These are phyloP conservation scores for Sitta carolinensis DNA, from an alignment of 2,797 vertebrate genomes.

Conservation along the genomic window DNA sequence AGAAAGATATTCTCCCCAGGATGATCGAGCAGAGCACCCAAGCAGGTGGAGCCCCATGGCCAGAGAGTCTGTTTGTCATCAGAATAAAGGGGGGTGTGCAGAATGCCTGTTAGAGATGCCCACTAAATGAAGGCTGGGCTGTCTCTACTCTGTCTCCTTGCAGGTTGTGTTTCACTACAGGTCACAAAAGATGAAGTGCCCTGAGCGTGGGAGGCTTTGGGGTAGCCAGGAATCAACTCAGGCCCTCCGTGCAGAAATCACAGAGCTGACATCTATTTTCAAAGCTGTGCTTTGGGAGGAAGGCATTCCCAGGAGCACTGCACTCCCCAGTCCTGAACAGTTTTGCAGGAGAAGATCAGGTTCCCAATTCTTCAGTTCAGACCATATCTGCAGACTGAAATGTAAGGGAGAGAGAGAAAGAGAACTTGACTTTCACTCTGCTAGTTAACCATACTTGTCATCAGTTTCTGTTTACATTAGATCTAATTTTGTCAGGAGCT, in stretches of 20 bases:
- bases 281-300: background rate
- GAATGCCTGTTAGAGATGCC: background rate
- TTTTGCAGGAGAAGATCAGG: background rate
- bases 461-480: too few species aligned
- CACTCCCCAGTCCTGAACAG: background rate
- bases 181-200: background rate
- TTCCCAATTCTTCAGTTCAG: background rate
- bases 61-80: background rate
- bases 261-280: background rate
- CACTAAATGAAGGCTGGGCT: background rate
- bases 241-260: background rate
- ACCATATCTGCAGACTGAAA: background rate
- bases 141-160: background rate
- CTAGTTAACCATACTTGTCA: too few species aligned
- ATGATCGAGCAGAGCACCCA: too few species aligned
- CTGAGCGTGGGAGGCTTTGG: background rate
- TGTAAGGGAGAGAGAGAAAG: background rate
- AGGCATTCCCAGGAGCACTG: background rate
- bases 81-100: background rate
- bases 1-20: too few species aligned
- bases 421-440: background rate
- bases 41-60: too few species aligned
- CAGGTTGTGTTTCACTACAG: background rate
- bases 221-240: background rate
- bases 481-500: too few species aligned